Evolutionary conservation across 2,797 vertebrate species (phyloP).

Genomic region (Silurus aristotelis): DNA sequence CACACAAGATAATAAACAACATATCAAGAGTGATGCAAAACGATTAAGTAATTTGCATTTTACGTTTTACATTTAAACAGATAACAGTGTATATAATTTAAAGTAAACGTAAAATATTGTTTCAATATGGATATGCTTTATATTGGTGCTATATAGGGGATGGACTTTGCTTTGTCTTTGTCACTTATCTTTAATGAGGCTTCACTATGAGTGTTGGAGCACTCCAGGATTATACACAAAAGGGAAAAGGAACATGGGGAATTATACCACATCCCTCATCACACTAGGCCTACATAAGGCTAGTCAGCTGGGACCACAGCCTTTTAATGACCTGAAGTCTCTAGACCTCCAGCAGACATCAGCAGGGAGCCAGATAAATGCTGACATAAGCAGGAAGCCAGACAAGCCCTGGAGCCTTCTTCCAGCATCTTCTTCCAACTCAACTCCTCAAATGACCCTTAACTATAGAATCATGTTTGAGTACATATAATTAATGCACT

Average conservation of each 20-base stretch:
- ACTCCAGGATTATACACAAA: slow-evolving; percentile 45
- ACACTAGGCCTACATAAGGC: slow-evolving; percentile 21
- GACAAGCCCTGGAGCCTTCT: slow-evolving; percentile 25
- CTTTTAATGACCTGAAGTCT: slow-evolving; percentile 47
- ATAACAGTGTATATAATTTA: background rate
- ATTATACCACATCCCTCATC: slow-evolving; percentile 42
- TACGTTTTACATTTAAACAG: background rate
- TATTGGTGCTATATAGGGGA: slow-evolving; percentile 17
- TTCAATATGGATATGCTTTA: too few species aligned
- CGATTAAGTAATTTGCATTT: background rate
- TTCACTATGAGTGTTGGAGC: background rate
- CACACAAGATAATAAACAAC: background rate
- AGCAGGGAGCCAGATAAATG: background rate
- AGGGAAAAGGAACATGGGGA: slow-evolving; percentile 52
- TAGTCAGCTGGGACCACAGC: slow-evolving; percentile 43
- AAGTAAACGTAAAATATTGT: background rate
- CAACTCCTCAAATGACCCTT: slow-evolving; percentile 21
- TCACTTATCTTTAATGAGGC: slow-evolving; percentile 5
- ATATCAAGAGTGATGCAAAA: background rate
- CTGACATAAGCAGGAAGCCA: slow-evolving; percentile 48
- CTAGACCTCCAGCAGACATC: slow-evolving; percentile 45
- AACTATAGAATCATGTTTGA: background rate
- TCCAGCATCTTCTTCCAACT: slow-evolving; percentile 9
- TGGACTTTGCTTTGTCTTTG: slow-evolving; percentile 13
- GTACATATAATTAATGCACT: background rate